Evolutionary conservation across 2,888 invertebrate species (phyloP), one percentile per base, ranked within the genome.

Genomic region (Mechanitis messenoides): DNA sequence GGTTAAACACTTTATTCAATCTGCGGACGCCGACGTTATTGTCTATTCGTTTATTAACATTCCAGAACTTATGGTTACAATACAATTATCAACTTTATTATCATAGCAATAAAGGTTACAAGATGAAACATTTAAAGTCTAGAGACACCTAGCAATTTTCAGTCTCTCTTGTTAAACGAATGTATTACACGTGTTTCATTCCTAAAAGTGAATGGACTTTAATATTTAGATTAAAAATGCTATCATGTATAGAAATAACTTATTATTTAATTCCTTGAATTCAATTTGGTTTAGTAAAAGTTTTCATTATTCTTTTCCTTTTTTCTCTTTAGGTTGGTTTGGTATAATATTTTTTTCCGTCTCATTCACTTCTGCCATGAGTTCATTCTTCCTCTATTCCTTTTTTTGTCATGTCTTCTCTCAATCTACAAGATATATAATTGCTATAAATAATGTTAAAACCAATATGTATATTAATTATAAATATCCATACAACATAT

Each of bases 1-100:
- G 79, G 81, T 85, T 83, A 85, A 85, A 83, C 77, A 77, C 71
- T 81, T 84, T 79, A 86, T 86, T 84, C 81, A 86, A 87, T 87
- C 78, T 84, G 81, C 80, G 76, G 74, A 79, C 83, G 75, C 82
- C 82, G 74, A 80, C 81, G 79, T 84, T 82, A 83, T 85, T 83
- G 84, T 80, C 80, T 78, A 78, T 78, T 80, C 75, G 69, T 70
- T 79, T 77, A 79, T 75, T 42, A 71, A 69, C 71, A 70, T 69
- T 56, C 69, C 65, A 58, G 67, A 74, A 71, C 68, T 68, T 61
- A 66, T 70, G 50, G 57, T 53, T 58, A 55, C 59, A 58, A 66
- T 65, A 66, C 61, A 47, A 78, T 65, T 76, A 66, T 76, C 64
- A 71, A 71, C 77, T 72, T 67, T 84, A 81, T 67, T 45, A 12